phyloP scores from a whole-genome alignment of 2,797 vertebrate genomes.

The Poecile montanus region DNA sequence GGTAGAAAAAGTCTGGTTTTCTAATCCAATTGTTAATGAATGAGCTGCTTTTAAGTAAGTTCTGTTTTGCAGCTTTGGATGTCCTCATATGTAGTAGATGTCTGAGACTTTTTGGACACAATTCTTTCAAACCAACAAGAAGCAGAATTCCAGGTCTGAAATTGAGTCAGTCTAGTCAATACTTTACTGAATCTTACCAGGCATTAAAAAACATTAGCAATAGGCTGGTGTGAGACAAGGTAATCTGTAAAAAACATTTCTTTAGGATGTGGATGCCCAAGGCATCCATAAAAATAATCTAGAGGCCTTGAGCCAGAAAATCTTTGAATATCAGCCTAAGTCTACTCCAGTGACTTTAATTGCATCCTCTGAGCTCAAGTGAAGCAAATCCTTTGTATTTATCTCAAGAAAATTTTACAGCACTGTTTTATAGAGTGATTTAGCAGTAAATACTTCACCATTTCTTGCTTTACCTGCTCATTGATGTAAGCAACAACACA shows the following conservation, averaged over 20 bases:
- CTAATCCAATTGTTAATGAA: background rate
- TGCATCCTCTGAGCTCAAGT: background rate
- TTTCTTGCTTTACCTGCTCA: background rate
- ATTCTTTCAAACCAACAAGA: background rate
- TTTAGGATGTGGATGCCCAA: background rate
- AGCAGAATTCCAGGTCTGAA: background rate
- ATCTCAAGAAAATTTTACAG: background rate
- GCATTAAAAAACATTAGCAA: background rate
- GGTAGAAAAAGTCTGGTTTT: background rate
- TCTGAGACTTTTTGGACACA: background rate
- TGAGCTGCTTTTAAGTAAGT: background rate
- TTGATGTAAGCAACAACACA: background rate
- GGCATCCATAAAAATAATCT: background rate
- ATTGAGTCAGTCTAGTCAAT: background rate
- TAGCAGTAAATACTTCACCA: background rate
- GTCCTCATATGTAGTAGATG: background rate
- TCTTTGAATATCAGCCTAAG: background rate
- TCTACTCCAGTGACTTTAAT: background rate
- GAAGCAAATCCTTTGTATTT: background rate
- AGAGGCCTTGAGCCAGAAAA: background rate
- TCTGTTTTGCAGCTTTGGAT: background rate
- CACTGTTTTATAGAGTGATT: background rate
- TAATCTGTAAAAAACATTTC: background rate
- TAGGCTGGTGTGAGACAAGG: background rate
- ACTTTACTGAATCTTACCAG: background rate